Evolutionary conservation across 2,888 invertebrate genomes (phyloP).

Genomic region (Volucella inanis): DNA sequence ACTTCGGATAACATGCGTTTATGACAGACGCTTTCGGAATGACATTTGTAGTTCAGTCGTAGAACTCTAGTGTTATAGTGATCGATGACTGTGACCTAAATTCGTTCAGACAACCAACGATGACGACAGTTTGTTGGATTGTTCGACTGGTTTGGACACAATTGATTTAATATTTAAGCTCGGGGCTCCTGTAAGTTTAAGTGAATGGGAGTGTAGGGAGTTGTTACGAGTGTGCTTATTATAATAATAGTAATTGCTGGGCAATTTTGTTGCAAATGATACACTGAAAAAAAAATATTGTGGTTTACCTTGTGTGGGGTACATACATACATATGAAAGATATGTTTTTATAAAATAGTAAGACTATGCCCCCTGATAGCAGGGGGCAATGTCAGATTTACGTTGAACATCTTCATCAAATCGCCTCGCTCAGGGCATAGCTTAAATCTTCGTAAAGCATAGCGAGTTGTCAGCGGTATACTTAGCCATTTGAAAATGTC

Average conservation of each 20-base stretch:
- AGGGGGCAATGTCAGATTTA: no score
- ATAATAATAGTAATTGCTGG: constrained; percentile 38
- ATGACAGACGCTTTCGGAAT: constrained; percentile 66
- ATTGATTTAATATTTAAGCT: constrained; percentile 67
- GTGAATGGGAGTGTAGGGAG: constrained; percentile 43
- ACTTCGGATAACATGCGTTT: constrained; percentile 52
- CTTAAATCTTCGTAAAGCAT: no score
- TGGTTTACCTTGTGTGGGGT: no score
- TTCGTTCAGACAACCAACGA: constrained; percentile 51
- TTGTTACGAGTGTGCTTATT: constrained; percentile 13
- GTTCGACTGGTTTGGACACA: constrained; percentile 48
- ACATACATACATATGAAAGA: no score
- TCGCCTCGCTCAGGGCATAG: no score
- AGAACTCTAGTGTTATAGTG: constrained; percentile 50
- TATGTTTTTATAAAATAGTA: no score
- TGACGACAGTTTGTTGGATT: constrained; percentile 35
- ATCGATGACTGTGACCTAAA: constrained; percentile 73
- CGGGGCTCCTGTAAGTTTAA: constrained; percentile 34
- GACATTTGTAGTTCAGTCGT: constrained; percentile 55
- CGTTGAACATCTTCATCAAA: no score
- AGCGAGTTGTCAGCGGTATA: no score
- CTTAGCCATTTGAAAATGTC: no score
- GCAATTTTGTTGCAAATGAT: constrained; percentile 23
- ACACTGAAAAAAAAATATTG: constrained; percentile 43
- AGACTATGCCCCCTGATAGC: no score